Evolutionary conservation across 2,113 vertebrate species (phyloP), one percentile per base, ranked within the genome.

Genomic region (Zapornia atra): DNA sequence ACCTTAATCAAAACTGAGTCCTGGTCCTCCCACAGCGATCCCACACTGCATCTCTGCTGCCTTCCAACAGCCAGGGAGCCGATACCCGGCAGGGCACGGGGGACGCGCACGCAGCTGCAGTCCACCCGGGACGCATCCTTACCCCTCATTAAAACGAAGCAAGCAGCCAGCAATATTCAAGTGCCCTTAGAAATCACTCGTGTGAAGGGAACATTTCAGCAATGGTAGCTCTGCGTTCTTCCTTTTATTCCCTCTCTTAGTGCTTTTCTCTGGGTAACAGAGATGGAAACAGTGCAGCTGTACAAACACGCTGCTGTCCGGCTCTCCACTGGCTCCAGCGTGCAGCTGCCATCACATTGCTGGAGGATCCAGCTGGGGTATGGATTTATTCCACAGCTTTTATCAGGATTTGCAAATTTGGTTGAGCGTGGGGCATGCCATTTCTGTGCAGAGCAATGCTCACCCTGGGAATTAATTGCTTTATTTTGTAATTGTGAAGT

Each of bases 11-110:
- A 63, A 91, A 18, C 46, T 2, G 21, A 86, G 70, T 40, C 79
- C 25, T n/a, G 72, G 33, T 82, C 51, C 69, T 85, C 31, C 78
- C 0, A 0, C 33, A 24, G 56, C 3, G 7, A 33, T 14, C 46
- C 25, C 15, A 5, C 15, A 6, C 65, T 33, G 42, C 44, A 19
- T 20, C 65, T 22, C 65, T 36, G 64, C 68, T 31, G 65, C 57
- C 14, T 34, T 25, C 26, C 61, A 24, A 13, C 69, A 29, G 70
- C 64, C 44, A 10, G 31, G 42, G 40, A 28, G 31, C 33, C 3
- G 3, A 33, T 28, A 7, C 66, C 65, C 6, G 0, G 2, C 3
- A 1, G 21, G 71, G 9, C 6, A 53, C 0, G 1, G 54, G 42
- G 63, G 50, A 15, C 34, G 16, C 12, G 4, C 56, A 13, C 15